Conservation (phyloP, 2,113 vertebrate species). For the Sander lucioperca region DNA sequence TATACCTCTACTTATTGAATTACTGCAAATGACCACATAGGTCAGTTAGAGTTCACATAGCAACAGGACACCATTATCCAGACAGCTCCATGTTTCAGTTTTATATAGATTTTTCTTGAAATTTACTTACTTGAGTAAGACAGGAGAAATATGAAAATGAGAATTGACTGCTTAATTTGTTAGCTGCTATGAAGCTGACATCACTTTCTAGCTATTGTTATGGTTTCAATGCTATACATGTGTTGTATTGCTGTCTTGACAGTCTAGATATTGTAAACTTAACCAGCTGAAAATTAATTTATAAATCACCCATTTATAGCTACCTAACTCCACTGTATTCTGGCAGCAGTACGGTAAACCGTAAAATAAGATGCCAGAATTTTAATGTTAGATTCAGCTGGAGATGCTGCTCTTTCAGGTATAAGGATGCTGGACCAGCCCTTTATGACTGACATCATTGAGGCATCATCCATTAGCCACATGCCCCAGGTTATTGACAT, state of each 20-base stretch:
- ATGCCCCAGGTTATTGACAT: constrained; percentile 99
- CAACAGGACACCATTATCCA: constrained; percentile 27
- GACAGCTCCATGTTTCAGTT: constrained; percentile 18
- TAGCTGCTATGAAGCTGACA: constrained; percentile 4
- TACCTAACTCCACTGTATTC: background rate
- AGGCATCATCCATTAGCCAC: constrained; percentile 98
- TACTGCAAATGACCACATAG: constrained; percentile 21
- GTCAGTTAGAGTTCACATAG: constrained; percentile 20
- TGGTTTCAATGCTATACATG: background rate
- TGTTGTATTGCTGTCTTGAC: background rate
- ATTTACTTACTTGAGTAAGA: constrained; percentile 5
- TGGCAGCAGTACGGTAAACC: background rate
- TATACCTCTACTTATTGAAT: constrained; percentile 4
- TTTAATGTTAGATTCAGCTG: background rate
- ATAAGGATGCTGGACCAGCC: constrained; percentile 99
- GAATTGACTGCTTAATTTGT: constrained; percentile 37
- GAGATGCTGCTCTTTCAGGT: constrained; percentile 79
- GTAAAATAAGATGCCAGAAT: background rate
- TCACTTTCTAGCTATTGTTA: background rate
- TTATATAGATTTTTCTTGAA: constrained; percentile 36
- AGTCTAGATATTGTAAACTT: background rate
- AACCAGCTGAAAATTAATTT: background rate
- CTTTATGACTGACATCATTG: constrained; percentile 99
- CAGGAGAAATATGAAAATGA: constrained; percentile 28
- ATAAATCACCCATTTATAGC: background rate